These are phyloP conservation scores for Erpornis zantholeuca DNA, from an alignment of 2,113 vertebrate species.

Conservation along the genomic window DNA sequence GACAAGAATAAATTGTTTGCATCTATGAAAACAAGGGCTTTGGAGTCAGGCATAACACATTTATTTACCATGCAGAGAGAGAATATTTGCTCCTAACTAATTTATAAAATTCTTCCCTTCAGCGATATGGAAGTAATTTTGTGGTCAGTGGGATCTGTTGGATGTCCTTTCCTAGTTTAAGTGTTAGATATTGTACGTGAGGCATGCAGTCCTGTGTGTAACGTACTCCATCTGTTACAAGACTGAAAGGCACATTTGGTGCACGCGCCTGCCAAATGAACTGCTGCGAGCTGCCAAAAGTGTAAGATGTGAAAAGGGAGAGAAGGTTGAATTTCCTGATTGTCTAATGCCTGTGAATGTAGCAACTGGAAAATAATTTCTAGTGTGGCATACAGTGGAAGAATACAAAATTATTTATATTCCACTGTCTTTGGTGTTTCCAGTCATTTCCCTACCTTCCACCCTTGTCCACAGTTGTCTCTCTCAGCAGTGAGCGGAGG, in stretches of 20 bases:
- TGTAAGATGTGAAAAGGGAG: slow-evolving; percentile 31
- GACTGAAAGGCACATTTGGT: slow-evolving; percentile 61
- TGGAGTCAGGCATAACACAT: not conserved
- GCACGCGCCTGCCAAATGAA: slow-evolving; percentile 39
- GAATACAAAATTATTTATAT: not conserved
- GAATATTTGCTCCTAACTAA: not conserved
- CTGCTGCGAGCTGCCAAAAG: slow-evolving; percentile 51
- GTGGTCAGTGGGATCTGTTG: not conserved
- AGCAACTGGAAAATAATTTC: slow-evolving; percentile 15
- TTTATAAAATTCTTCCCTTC: not conserved
- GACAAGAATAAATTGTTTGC: not conserved
- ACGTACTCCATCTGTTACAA: slow-evolving; percentile 59
- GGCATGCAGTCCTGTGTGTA: slow-evolving; percentile 40
- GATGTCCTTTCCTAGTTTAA: slow-evolving; percentile 4
- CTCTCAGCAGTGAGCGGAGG: not conserved
- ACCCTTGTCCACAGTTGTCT: not conserved
- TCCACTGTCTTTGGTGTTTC: not conserved
- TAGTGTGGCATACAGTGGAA: not conserved
- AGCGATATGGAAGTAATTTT: not conserved
- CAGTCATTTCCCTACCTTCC: not conserved
- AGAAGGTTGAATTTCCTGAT: slow-evolving; percentile 42
- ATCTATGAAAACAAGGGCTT: not conserved
- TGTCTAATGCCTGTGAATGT: not conserved
- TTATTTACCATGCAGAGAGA: not conserved
- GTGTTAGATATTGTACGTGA: slow-evolving; percentile 39